A percentile compares a stretch with the other conserved stretches of the same genome.
Evolutionary conservation across 1,140 invertebrate species (phyloP).

Genomic region (Ostrea edulis): DNA sequence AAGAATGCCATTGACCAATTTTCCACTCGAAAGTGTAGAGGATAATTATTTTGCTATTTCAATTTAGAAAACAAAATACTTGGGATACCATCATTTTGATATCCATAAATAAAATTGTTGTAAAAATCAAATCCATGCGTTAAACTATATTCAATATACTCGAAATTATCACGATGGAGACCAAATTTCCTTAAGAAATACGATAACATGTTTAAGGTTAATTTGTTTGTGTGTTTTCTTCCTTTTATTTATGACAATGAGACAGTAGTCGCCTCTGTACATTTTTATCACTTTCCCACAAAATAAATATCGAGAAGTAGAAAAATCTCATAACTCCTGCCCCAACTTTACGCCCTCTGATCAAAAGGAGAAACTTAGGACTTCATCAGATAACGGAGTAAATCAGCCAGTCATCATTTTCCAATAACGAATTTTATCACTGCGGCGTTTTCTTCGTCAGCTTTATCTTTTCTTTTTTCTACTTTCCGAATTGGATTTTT

Average conservation of each 20-base stretch:
- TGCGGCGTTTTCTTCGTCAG: conserved; percentile 10
- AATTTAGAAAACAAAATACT: background rate
- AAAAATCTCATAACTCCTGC: conserved; percentile 21
- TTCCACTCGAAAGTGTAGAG: background rate
- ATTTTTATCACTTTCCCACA: conserved; percentile 22
- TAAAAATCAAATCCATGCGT: background rate
- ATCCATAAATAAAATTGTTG: background rate
- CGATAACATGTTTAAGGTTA: background rate
- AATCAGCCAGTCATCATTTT: conserved; percentile 28
- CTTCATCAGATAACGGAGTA: conserved; percentile 15
- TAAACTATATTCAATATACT: background rate
- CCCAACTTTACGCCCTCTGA: conserved; percentile 27
- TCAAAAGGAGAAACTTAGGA: conserved; percentile 9
- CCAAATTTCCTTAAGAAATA: background rate
- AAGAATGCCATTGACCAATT: background rate
- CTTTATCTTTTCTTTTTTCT: conserved; percentile 32
- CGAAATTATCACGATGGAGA: background rate
- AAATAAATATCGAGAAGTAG: conserved; percentile 24
- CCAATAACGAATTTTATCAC: conserved; percentile 37
- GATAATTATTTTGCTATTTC: background rate
- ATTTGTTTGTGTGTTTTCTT: background rate
- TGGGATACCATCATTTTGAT: background rate
- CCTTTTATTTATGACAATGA: background rate
- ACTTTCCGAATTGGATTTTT: conserved; percentile 26
- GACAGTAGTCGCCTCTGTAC: background rate